Evolutionary conservation across 2,113 vertebrate genomes (phyloP).

Genomic region (Neogobius melanostomus): DNA sequence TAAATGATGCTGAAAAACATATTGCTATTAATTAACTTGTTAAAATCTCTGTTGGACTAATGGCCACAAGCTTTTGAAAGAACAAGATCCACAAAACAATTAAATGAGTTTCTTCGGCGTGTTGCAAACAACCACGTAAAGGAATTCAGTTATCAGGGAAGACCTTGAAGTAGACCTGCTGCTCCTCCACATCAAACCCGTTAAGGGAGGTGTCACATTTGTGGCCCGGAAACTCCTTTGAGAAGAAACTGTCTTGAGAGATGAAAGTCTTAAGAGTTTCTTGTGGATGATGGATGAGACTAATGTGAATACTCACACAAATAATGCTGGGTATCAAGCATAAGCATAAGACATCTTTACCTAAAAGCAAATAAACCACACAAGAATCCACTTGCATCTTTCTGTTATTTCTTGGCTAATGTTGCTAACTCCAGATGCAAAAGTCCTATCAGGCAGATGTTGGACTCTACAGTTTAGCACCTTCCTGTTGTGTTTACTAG

Average conservation of each 20-base stretch:
- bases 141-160: too few species aligned
- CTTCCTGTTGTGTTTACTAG: conserved; percentile 10
- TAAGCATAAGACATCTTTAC: too few species aligned
- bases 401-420: conserved; percentile 1
- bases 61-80: too few species aligned
- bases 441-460: conserved; percentile 3
- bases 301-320: too few species aligned
- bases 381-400: neutral
- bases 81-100: too few species aligned
- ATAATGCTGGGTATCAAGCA: too few species aligned
- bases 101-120: too few species aligned
- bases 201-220: neutral
- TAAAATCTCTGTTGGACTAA: too few species aligned
- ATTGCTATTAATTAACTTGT: too few species aligned
- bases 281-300: neutral
- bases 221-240: too few species aligned
- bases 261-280: neutral
- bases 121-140: too few species aligned
- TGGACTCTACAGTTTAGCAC: neutral
- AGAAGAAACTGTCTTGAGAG: neutral
- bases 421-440: neutral
- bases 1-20: too few species aligned
- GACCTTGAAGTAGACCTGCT: neutral
- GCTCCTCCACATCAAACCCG: neutral
- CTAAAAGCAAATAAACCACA: neutral